Conservation (phyloP, 2,888 invertebrate species). For the Rhabditoides inermis region DNA sequence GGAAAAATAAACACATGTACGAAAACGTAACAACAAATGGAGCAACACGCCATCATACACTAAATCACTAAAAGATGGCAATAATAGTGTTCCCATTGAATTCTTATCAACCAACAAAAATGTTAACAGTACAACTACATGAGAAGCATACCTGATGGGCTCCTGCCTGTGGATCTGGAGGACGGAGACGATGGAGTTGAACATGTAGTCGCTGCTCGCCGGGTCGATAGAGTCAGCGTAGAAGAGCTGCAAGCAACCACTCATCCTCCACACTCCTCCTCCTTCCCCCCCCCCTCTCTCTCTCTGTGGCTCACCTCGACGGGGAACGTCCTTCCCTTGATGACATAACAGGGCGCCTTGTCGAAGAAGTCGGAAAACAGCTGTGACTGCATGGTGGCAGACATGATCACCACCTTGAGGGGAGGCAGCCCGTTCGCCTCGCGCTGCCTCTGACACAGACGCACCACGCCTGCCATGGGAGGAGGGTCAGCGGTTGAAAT, state of each 20-base stretch:
- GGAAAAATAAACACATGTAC: no score
- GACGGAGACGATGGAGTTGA: constrained; percentile 55
- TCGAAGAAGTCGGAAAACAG: constrained; percentile 82
- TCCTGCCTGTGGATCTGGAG: constrained; percentile 55
- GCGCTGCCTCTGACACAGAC: constrained; percentile 27
- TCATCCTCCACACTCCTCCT: not conserved
- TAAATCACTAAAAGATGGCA: not conserved
- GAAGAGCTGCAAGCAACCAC: constrained; percentile 23
- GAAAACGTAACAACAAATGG: not conserved
- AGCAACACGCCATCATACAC: not conserved
- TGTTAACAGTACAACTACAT: not conserved
- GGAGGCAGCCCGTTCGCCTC: constrained; percentile 8
- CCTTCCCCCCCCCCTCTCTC: not conserved
- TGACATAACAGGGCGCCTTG: constrained; percentile 74
- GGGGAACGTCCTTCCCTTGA: constrained; percentile 79
- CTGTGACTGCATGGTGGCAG: constrained; percentile 84
- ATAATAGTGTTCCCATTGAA: not conserved
- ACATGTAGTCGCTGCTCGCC: constrained; percentile 53
- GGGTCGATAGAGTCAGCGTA: constrained; percentile 23
- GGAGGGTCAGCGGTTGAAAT: not conserved
- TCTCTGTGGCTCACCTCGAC: constrained; percentile 53
- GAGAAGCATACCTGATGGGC: constrained; percentile 51
- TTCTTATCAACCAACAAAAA: not conserved
- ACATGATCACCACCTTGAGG: constrained; percentile 73
- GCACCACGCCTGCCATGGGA: constrained; percentile 19